A percentile compares a stretch with the other conserved stretches of the same genome.
Evolutionary conservation across 2,113 vertebrate species (phyloP).

Genomic region (Corythaeola cristata): DNA sequence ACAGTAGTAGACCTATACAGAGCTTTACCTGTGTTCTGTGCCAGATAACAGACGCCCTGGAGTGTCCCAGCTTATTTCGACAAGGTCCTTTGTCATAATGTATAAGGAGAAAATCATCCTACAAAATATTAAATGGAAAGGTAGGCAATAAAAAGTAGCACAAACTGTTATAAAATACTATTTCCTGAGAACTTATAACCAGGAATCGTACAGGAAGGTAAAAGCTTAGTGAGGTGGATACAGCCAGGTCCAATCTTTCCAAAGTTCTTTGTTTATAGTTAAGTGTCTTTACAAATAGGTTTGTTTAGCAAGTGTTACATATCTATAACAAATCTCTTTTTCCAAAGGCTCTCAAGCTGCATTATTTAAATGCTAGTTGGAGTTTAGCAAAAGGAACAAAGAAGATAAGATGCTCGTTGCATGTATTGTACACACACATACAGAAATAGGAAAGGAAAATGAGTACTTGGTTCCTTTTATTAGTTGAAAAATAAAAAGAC

Average conservation of each 20-base stretch:
- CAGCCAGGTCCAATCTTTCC: not conserved
- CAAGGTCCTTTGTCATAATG: slow-evolving; percentile 99
- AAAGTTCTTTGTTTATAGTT: not conserved
- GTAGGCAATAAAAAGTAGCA: not conserved
- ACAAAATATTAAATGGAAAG: slow-evolving; percentile 5
- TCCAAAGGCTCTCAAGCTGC: not conserved
- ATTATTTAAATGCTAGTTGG: not conserved
- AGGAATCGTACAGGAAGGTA: not conserved
- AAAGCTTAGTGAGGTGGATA: not conserved
- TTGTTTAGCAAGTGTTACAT: not conserved
- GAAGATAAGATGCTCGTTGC: not conserved
- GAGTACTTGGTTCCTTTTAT: not conserved
- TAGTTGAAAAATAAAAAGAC: not conserved
- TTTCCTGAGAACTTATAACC: not conserved
- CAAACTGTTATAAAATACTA: not conserved
- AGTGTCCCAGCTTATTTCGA: slow-evolving; percentile 97
- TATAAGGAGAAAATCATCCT: slow-evolving; percentile 98
- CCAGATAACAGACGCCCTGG: slow-evolving; percentile 98
- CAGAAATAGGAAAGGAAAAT: not conserved
- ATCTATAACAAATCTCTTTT: not conserved
- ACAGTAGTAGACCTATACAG: not conserved
- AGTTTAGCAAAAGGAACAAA: not conserved
- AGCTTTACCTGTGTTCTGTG: slow-evolving; percentile 93
- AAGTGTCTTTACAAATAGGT: not conserved
- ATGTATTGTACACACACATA: not conserved